Evolutionary conservation across 1,140 invertebrate genomes (phyloP), one percentile per base, ranked within the genome.

Genomic region (Tetranychus urticae): DNA sequence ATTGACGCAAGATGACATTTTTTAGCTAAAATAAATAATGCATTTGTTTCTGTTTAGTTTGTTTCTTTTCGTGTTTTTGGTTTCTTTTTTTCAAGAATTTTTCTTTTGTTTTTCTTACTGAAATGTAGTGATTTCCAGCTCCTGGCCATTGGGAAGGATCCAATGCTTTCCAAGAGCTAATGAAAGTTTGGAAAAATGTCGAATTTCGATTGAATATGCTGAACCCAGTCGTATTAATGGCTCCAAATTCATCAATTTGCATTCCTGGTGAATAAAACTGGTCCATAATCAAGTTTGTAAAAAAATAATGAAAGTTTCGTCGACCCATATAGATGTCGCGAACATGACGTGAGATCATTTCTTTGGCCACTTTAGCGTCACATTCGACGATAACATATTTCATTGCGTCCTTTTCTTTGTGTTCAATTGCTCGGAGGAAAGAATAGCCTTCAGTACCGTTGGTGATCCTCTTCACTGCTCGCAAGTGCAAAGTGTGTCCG

Each of bases 221-320:
- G 74, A 94, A 96, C 36, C 90, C 91, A 2, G 90, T 96, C 65
- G 96, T 88, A 75, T 96, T 96, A 69, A 96, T 83, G 61, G 88
- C 89, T 31, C 89, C 88, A 70, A 86, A 90, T 74, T 91, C 85
- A 65, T 86, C 82, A 67, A 90, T 82, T 73, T 86, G 82, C 65
- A 80, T 82, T 68, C 89, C 85, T 85, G 86, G 88, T n/a, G n/a
- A n/a, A n/a, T n/a, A n/a, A 69, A 82, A 80, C 71, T 91, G 87
- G 72, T 92, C 88, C 86, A 92, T 88, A 73, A 90, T 85, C 87
- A 91, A 75, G 68, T 86, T 86, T 69, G 84, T 87, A 23, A 91
- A 77, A 37, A 91, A 79, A 73, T 89, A 92, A 71, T 92, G 88
- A 74, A 88, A 92, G 66, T 86, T 90, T 65, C 87, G 74, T 67